phyloP scores from a whole-genome alignment of 2,888 invertebrate genomes.

The Drosophila seclusa region DNA sequence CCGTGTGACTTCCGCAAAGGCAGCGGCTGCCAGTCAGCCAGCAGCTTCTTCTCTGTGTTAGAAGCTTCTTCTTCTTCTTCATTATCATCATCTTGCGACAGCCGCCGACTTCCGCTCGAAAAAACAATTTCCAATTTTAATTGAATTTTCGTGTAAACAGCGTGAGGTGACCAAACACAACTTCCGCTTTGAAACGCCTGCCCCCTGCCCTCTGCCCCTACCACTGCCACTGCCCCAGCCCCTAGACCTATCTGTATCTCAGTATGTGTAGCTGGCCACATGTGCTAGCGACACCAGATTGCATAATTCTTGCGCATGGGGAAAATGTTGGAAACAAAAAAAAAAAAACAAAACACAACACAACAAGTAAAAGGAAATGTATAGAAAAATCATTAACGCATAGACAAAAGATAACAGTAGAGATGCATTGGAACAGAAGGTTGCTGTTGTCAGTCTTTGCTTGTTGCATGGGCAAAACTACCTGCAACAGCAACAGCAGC shows the following conservation, averaged over 20 bases:
- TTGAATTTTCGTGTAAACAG: constrained; percentile 77
- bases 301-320: constrained; percentile 65
- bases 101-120: constrained; percentile 55
- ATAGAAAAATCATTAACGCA: constrained; percentile 79
- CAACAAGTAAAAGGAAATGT: constrained; percentile 66
- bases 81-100: constrained; percentile 13
- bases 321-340: constrained; percentile 18
- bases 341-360: constrained; percentile 13
- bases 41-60: constrained; percentile 17
- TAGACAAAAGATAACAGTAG: constrained; percentile 70
- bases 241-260: neutral
- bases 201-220: neutral
- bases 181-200: constrained; percentile 40
- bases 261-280: constrained; percentile 53
- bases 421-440: constrained; percentile 20
- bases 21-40: constrained; percentile 3
- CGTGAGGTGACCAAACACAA: constrained; percentile 58
- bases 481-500: constrained; percentile 51
- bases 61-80: constrained; percentile 24
- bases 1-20: constrained; percentile 75
- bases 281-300: constrained; percentile 70
- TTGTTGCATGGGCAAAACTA: constrained; percentile 40
- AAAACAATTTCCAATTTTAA: constrained; percentile 71
- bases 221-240: neutral
- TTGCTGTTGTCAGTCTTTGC: constrained; percentile 7